phyloP scores from a whole-genome alignment of 2,797 vertebrate genomes.

The Gambusia yucatana region DNA sequence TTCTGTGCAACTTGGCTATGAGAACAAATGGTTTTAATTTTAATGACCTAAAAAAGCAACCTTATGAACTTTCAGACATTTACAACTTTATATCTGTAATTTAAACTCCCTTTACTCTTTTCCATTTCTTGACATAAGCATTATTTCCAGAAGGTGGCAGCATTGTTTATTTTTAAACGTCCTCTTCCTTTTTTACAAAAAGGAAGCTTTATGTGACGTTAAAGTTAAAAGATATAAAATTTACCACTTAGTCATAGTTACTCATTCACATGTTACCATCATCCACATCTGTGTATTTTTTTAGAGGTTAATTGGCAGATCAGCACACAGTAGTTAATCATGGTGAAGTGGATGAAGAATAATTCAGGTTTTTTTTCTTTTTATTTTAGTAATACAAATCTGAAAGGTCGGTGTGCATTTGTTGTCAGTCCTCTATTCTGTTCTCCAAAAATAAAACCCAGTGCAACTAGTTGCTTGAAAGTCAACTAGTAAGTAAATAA shows the following conservation, averaged over 20 bases:
- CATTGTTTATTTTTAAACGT: background rate
- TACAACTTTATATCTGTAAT: background rate
- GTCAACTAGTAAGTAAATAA: background rate
- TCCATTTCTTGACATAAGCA: background rate
- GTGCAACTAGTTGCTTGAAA: background rate
- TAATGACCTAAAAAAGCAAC: background rate
- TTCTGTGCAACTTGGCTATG: background rate
- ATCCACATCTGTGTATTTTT: too few species aligned
- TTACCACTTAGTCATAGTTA: too few species aligned
- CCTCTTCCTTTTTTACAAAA: too few species aligned
- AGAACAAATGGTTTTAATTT: background rate
- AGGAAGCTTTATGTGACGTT: too few species aligned
- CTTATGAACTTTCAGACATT: background rate
- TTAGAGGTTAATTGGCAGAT: too few species aligned
- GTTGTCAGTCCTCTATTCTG: background rate
- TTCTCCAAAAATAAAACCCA: background rate
- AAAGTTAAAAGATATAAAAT: too few species aligned
- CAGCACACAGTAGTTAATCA: too few species aligned
- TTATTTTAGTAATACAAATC: background rate
- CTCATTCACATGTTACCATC: too few species aligned
- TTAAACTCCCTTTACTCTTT: background rate
- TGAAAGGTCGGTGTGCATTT: background rate
- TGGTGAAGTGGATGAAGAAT: too few species aligned
- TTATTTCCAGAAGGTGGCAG: conserved; percentile 55
- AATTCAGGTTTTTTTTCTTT: too few species aligned